Base-by-base conservation (phyloP, 1,140 invertebrate genomes). In the Eufriesea mexicana region DNA sequence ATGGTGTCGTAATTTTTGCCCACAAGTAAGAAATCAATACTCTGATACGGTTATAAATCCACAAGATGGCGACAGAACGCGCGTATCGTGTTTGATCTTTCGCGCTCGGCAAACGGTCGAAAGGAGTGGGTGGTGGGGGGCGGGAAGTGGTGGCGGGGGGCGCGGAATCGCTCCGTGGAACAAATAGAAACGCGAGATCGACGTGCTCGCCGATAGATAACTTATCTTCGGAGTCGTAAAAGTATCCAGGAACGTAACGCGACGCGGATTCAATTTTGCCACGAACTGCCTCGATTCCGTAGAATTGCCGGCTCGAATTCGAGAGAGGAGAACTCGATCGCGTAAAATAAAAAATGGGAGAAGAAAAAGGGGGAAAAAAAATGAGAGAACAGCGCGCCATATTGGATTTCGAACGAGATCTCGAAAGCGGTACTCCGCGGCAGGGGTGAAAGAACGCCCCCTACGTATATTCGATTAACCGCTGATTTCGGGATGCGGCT, bases 21-120 rank as follows among this genome's bases (percentile, higher is more conserved):
- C 79, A 66, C 71, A 72, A 64, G 42, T 71, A 67, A 83, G 74
- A 72, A 66, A 85, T 85, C 84, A 85, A 85, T 85, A 85, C 61
- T 62, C 28, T 79, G 75, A 51, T 85, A 73, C 80, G 47, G 70
- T 78, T 74, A 49, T 79, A 79, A 68, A 78, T 55, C 81, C 80
- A 77, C 54, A 49, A 85, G 84, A 76, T 84, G 84, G 75, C 81
- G 80, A 76, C 62, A 62, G 80, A n/a, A 81, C 62, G 51, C 61
- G 42, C 12, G 62, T 81, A 81, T 76, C 61, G 72, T 35, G 72
- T 76, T 81, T 76, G 71, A 81, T 76, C 72, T 76, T 76, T 67
- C 51, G 49, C 59, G 23, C 5, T 51, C 47, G 23, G 7, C 35
- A 42, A 45, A 6, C 18, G 57, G 2, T 23, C 2, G 9, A 42